Conservation (phyloP, 2,113 vertebrate species). For the Anthoscopus minutus region DNA sequence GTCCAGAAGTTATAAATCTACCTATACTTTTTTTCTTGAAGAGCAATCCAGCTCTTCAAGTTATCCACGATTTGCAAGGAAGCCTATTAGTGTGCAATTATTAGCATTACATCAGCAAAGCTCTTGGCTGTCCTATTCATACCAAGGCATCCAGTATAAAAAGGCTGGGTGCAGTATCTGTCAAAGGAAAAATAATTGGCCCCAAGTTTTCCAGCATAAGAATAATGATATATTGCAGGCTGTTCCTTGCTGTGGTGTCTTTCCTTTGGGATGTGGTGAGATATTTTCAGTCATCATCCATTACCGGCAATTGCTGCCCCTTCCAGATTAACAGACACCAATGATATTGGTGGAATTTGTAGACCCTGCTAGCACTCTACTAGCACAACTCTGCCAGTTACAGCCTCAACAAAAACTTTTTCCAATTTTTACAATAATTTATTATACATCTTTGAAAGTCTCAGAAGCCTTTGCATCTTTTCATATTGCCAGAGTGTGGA, state of each 20-base stretch:
- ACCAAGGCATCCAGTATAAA: neutral
- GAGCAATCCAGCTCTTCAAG: neutral
- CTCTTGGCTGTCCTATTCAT: neutral
- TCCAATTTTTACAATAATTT: neutral
- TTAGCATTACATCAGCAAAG: neutral
- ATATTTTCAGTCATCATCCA: neutral
- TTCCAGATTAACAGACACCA: neutral
- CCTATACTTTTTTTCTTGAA: neutral
- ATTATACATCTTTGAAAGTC: neutral
- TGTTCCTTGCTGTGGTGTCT: neutral
- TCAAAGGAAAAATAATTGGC: neutral
- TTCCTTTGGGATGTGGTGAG: neutral
- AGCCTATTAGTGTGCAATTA: neutral
- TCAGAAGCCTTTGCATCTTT: neutral
- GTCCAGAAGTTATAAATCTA: neutral
- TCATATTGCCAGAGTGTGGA: neutral
- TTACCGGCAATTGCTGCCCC: neutral
- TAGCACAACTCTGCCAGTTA: neutral
- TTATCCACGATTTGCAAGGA: neutral
- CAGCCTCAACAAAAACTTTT: neutral
- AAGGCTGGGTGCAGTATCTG: neutral
- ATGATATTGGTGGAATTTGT: neutral
- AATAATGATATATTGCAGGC: neutral
- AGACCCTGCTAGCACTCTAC: neutral
- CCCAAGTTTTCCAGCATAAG: neutral